These are phyloP conservation scores for Tetramorium bicarinatum DNA, from an alignment of 2,888 invertebrate species.

Conservation along the genomic window DNA sequence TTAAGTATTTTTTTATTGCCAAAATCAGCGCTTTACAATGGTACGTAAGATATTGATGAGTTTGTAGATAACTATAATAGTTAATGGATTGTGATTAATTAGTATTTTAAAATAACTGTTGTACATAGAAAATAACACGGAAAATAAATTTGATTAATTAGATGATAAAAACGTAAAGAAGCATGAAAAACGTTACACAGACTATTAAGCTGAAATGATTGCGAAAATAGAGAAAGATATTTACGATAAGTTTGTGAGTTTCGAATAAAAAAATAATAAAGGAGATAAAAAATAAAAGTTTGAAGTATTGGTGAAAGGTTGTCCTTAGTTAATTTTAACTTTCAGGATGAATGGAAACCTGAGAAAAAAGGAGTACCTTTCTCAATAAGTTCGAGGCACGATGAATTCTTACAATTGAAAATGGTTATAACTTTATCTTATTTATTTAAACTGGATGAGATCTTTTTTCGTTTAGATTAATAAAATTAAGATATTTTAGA, in stretches of 20 bases:
- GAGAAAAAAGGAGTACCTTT: conserved; percentile 19
- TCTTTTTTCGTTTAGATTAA: neutral
- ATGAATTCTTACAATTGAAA: conserved; percentile 27
- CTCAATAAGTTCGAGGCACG: conserved; percentile 17
- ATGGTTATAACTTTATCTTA: neutral
- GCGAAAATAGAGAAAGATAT: conserved; percentile 6
- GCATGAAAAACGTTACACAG: neutral
- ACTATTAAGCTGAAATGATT: neutral
- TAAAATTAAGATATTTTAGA: conserved; percentile 11
- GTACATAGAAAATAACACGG: neutral
- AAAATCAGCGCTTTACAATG: neutral
- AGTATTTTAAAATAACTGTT: neutral
- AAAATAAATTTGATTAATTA: conserved; percentile 6
- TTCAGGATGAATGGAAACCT: conserved; percentile 27
- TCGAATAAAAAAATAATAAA: conserved; percentile 18
- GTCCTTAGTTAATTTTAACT: conserved; percentile 39
- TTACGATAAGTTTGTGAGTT: neutral
- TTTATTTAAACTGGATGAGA: neutral
- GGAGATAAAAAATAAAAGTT: conserved; percentile 24
- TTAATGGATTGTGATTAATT: neutral
- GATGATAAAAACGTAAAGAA: neutral
- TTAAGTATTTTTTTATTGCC: conserved; percentile 14
- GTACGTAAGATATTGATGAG: neutral
- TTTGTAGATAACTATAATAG: neutral
- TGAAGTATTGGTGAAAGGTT: conserved; percentile 30